phyloP scores from a whole-genome alignment of 2,113 vertebrate genomes.

The Corythornis cristatus region DNA sequence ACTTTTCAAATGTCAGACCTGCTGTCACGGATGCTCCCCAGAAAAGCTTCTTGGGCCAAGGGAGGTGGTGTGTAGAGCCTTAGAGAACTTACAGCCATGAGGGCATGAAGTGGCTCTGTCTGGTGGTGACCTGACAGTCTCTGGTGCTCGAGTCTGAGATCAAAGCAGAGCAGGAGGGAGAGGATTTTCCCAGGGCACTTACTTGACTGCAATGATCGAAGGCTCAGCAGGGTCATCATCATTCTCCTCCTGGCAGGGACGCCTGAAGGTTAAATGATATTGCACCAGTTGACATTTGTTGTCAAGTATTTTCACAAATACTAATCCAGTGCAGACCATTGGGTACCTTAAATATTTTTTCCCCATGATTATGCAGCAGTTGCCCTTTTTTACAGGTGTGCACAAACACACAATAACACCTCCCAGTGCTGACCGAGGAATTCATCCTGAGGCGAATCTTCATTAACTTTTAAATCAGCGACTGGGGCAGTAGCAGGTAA shows the following conservation, averaged over 20 bases:
- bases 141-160: not conserved
- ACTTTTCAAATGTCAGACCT: not conserved
- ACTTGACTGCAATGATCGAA: not conserved
- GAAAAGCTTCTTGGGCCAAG: not conserved
- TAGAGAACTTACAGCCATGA: not conserved
- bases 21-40: not conserved
- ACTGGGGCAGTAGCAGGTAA: not conserved
- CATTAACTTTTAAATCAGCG: not conserved
- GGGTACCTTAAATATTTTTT: not conserved
- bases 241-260: not conserved
- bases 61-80: not conserved
- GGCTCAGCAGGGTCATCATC: not conserved
- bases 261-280: slow-evolving; percentile 25
- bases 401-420: not conserved
- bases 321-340: not conserved
- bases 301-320: slow-evolving; percentile 12
- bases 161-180: not conserved
- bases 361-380: not conserved
- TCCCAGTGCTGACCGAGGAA: not conserved
- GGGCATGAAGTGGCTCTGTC: not conserved
- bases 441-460: not conserved
- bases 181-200: not conserved
- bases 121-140: not conserved
- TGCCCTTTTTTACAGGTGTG: not conserved
- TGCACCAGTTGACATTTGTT: not conserved